Conservation (phyloP, 1,140 invertebrate species). For the Drosophila ercepeae region DNA sequence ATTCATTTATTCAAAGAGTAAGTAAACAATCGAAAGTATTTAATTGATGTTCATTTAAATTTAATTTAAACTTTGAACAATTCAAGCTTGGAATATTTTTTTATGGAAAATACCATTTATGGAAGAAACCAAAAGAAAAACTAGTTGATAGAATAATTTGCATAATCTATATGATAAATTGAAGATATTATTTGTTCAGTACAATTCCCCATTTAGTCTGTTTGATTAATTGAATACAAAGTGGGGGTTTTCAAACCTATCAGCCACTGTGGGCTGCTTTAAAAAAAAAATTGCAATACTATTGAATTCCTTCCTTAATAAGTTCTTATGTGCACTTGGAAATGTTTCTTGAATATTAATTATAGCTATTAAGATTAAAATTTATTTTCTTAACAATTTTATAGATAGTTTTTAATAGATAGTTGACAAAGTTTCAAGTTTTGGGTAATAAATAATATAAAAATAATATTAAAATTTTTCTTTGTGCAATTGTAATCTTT, state of each 20-base stretch:
- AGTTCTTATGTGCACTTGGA: neutral
- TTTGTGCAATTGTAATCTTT: neutral
- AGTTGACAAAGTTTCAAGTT: too few relatives aligned
- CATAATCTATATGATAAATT: neutral
- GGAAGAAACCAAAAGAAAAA: neutral
- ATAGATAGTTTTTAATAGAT: too few relatives aligned
- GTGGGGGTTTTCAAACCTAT: neutral
- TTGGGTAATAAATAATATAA: neutral
- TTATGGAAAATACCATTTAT: neutral
- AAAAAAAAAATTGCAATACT: conserved; percentile 14
- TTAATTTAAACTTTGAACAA: neutral
- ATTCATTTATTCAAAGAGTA: too few relatives aligned
- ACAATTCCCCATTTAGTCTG: neutral
- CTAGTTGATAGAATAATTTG: neutral
- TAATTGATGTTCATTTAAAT: too few relatives aligned
- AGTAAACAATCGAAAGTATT: too few relatives aligned
- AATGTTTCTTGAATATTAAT: neutral
- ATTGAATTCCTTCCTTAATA: conserved; percentile 17
- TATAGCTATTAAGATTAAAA: too few relatives aligned
- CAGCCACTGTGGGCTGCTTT: conserved; percentile 18
- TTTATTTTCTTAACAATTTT: too few relatives aligned
- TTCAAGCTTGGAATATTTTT: neutral
- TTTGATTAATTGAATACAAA: neutral
- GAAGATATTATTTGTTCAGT: neutral
- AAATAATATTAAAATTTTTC: neutral